Evolutionary conservation across 2,888 invertebrate genomes (phyloP).

Genomic region (Metellina segmentata): DNA sequence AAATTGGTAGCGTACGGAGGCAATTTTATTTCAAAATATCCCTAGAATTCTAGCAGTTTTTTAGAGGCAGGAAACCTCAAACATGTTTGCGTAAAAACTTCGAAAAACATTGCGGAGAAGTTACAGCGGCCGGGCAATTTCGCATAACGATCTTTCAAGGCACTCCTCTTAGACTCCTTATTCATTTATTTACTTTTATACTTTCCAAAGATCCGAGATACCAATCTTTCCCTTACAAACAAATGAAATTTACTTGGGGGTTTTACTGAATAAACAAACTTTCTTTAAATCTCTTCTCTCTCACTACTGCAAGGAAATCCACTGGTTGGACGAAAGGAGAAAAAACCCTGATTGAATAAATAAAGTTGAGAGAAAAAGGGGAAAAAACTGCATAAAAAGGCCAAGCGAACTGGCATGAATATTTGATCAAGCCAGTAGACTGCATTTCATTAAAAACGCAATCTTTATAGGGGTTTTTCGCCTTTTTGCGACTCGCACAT

Average conservation of each 20-base stretch:
- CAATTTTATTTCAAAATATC: not conserved
- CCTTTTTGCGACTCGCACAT: slow-evolving; percentile 59
- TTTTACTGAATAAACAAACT: slow-evolving; percentile 73
- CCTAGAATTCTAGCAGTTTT: not conserved
- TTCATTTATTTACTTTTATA: slow-evolving; percentile 67
- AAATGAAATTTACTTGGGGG: slow-evolving; percentile 70
- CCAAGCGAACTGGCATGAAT: slow-evolving; percentile 59
- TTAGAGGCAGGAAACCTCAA: not conserved
- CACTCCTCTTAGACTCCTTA: not conserved
- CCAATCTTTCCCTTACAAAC: slow-evolving; percentile 52
- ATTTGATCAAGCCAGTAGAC: slow-evolving; percentile 66
- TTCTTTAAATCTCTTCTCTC: slow-evolving; percentile 55
- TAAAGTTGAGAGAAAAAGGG: slow-evolving; percentile 34
- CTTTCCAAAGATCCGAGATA: slow-evolving; percentile 35
- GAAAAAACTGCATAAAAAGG: slow-evolving; percentile 51
- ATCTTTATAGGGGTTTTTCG: slow-evolving; percentile 44
- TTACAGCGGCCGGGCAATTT: slow-evolving; percentile 28
- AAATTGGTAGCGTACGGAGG: not conserved
- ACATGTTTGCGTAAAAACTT: slow-evolving; percentile 30
- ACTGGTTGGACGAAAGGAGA: slow-evolving; percentile 8
- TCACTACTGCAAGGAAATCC: slow-evolving; percentile 19
- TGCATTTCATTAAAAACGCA: slow-evolving; percentile 75
- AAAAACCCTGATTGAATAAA: slow-evolving; percentile 64
- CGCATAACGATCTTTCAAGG: slow-evolving; percentile 51
- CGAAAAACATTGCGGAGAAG: not conserved